Evolutionary conservation across 1,140 invertebrate genomes (phyloP), one percentile per base, ranked within the genome.

Genomic region (Drusus annulatus): DNA sequence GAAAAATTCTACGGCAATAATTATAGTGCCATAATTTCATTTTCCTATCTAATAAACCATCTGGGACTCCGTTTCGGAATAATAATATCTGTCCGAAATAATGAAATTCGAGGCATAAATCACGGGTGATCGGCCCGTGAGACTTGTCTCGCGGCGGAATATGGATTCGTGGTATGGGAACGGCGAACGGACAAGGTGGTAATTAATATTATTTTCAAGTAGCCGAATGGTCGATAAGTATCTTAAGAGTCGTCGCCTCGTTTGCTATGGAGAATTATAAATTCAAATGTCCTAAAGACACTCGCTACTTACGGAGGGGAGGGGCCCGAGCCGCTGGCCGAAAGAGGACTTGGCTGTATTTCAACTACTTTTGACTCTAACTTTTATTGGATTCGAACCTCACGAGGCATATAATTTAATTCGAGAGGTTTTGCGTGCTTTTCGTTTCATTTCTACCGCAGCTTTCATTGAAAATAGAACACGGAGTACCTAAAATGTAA

Each of bases 121-220:
- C 76, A 81, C 62, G 36, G 7, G 36, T 54, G 60, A 80, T 80
- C 60, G 79, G 3, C n/a, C 36, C 56, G 50, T 31, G n/a, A 77
- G 45, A 62, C 28, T 45, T 69, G 60, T 31, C 79, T 73, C 71
- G 79, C n/a, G 79, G 79, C 45, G n/a, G 51, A 54, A 73, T 69
- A 78, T 68, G 65, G 76, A 56, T 65, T 78, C 58, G 76, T 68
- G 45, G 56, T 28, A 54, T 80, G 79, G 73, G 79, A 80, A 80
- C 31, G 31, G 4, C 31, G 31, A 36, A 36, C 31, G 8, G 31
- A 36, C 50, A 81, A 81, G 80, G 80, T 78, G 62, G 80, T 81
- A 76, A 81, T 81, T 81, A 81, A 78, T 81, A 78, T 81, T 81
- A 77, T 81, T 78, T 81, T 77, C 63, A 77, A 77, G 80, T 80